These are phyloP conservation scores for Atlantisia rogersi DNA, from an alignment of 2,113 vertebrate species.

Conservation along the genomic window DNA sequence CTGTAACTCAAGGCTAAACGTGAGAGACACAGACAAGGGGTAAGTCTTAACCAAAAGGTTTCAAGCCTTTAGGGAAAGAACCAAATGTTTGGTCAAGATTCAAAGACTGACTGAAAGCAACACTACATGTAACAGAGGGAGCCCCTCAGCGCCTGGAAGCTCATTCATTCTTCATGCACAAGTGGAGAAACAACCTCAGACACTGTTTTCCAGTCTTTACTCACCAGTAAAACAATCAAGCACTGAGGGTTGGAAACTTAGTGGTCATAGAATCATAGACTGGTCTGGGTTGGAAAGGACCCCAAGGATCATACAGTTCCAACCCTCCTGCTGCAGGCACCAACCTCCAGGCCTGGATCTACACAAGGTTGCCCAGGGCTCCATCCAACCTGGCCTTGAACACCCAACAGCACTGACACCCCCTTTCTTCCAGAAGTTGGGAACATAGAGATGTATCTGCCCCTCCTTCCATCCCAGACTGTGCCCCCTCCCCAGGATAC, in stretches of 20 bases:
- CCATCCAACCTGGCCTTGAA: too few species aligned
- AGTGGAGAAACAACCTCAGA: neutral
- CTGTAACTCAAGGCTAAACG: neutral
- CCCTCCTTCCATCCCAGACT: neutral
- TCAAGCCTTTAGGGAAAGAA: neutral
- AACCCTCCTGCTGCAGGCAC: too few species aligned
- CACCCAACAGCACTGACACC: neutral
- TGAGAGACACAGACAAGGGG: neutral
- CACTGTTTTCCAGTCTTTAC: neutral
- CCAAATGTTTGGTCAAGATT: neutral
- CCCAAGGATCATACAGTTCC: too few species aligned
- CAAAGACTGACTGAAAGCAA: neutral
- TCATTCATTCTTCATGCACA: neutral
- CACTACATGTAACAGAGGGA: neutral
- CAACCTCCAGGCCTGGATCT: too few species aligned
- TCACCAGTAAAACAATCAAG: neutral
- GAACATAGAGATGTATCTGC: fast-evolving
- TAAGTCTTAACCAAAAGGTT: fast-evolving
- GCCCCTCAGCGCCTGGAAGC: neutral
- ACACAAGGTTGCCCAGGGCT: too few species aligned
- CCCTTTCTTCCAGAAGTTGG: neutral
- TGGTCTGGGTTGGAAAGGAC: too few species aligned
- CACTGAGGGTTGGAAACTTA: neutral
- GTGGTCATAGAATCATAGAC: neutral
- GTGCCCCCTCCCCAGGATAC: neutral